A percentile compares a stretch with the other conserved stretches of the same genome.
Evolutionary conservation across 1,140 invertebrate genomes (phyloP).

Genomic region (Sarcophaga peregrina): DNA sequence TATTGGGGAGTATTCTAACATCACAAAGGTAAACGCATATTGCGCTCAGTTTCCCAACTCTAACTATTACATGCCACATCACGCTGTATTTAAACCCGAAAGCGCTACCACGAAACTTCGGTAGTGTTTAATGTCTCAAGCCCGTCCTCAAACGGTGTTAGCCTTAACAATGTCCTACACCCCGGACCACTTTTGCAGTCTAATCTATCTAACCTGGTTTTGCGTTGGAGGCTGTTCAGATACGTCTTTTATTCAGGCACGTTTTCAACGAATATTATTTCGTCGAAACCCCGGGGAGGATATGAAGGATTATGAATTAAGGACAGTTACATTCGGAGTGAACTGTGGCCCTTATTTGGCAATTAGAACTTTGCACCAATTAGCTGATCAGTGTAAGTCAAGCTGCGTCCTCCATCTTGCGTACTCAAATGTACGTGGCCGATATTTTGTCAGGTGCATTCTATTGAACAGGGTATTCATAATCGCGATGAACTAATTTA

Average conservation of each 20-base stretch:
- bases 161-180: not conserved
- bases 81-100: not conserved
- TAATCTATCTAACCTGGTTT: not conserved
- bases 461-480: not conserved
- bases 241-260: not conserved
- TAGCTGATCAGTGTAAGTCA: not conserved
- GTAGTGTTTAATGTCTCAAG: not conserved
- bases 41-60: conserved; percentile 3
- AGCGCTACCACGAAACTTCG: not conserved
- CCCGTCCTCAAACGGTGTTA: not conserved
- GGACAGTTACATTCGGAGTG: not conserved
- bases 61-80: conserved; percentile 45
- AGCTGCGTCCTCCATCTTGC: not conserved
- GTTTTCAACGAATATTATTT: no score
- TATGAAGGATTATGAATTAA: not conserved
- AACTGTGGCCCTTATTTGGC: no score
- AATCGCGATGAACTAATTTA: not conserved
- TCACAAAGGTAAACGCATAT: no score
- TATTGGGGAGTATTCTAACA: no score
- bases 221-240: not conserved
- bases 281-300: no score
- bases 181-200: not conserved
- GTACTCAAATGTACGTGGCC: conserved; percentile 30
- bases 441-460: conserved; percentile 32
- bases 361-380: not conserved